Percentiles rank a stretch among this genome's conserved stretches.
These are phyloP conservation scores for Gila robusta DNA, from an alignment of 2,797 vertebrate species.

Conservation along the genomic window DNA sequence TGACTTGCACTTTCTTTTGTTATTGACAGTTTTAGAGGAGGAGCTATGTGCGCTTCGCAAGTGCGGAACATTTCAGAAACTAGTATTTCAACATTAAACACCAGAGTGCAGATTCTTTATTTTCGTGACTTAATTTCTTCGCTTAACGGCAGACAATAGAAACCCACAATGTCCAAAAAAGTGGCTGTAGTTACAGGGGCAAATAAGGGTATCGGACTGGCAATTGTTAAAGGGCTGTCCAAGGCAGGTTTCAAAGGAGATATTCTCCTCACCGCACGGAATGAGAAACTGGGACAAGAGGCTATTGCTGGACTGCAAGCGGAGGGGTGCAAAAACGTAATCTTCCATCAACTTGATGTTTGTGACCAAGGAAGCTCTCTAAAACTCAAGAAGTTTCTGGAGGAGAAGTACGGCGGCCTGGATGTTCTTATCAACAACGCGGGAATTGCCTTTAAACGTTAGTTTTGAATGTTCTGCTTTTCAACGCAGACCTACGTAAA, in stretches of 20 bases:
- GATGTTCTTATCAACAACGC: conserved; percentile 72
- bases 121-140: background rate
- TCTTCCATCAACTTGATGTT: conserved; percentile 66
- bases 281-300: conserved; percentile 64
- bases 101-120: background rate
- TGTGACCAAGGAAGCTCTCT: conserved; percentile 60
- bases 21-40: background rate
- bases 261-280: conserved; percentile 66
- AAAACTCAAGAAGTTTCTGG: conserved; percentile 57
- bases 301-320: conserved; percentile 56
- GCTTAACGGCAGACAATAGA: background rate
- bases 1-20: conserved; percentile 42
- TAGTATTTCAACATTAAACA: background rate
- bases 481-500: background rate
- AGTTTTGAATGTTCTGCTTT: background rate
- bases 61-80: background rate
- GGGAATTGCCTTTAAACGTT: conserved; percentile 70
- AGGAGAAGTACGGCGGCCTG: conserved; percentile 67
- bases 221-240: conserved; percentile 65
- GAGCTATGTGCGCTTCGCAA: background rate
- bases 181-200: conserved; percentile 70
- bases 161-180: conserved; percentile 57
- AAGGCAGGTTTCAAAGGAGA: conserved; percentile 63
- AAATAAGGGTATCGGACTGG: conserved; percentile 70
- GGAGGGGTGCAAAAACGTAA: conserved; percentile 55